phyloP scores from a whole-genome alignment of 2,113 vertebrate genomes.

The Ornithorhynchus anatinus region DNA sequence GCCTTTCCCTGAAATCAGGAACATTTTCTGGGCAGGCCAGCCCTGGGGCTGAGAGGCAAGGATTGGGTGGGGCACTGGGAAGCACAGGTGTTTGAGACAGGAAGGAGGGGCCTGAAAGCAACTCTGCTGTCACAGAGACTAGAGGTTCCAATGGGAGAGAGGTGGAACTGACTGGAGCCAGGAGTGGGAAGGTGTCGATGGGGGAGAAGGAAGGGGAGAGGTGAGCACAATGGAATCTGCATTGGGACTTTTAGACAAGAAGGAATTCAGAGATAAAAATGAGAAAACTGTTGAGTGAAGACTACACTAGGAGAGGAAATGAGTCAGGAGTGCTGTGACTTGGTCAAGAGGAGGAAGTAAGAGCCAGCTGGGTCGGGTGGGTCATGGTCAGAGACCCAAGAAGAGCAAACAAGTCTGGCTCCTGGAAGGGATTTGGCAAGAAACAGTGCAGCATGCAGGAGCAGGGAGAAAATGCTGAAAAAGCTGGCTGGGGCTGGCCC shows the following conservation, averaged over 20 bases:
- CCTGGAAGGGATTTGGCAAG: background rate
- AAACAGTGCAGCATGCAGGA: no score
- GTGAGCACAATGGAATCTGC: background rate
- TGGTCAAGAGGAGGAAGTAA: background rate
- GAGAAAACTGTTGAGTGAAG: background rate
- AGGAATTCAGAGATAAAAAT: background rate
- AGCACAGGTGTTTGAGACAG: no score
- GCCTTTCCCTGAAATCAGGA: no score
- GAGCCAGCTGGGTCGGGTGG: background rate
- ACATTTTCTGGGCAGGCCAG: no score
- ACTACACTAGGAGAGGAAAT: background rate
- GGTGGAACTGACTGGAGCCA: fast-evolving
- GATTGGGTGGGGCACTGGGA: no score
- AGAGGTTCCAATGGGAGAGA: background rate
- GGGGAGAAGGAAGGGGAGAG: background rate
- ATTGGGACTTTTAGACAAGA: background rate
- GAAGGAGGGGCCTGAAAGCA: fast-evolving
- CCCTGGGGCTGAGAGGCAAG: no score
- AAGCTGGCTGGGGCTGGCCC: no score
- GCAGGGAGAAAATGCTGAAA: no score
- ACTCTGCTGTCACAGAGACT: background rate
- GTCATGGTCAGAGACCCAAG: background rate
- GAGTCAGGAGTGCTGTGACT: background rate
- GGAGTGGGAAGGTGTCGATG: background rate
- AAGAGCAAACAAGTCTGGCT: background rate